Conservation (phyloP, 53 echinoderm and acorn worm genomes). For the Crossaster papposus region DNA sequence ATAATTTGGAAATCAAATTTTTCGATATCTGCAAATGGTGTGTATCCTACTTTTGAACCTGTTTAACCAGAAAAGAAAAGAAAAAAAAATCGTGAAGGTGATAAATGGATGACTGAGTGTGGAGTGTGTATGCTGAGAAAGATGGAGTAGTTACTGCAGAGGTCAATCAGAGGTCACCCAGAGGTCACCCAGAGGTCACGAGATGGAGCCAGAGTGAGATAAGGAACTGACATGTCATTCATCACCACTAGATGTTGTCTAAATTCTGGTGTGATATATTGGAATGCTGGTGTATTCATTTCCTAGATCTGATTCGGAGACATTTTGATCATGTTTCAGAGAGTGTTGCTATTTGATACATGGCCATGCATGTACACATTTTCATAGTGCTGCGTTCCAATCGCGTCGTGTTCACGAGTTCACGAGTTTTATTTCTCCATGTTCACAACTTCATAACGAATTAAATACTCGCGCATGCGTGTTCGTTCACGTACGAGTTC, state of each 20-base stretch:
- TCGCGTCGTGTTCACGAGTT: no score
- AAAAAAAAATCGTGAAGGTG: not conserved
- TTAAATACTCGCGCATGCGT: no score
- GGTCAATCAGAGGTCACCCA: constrained; percentile 42
- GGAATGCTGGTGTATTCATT: not conserved
- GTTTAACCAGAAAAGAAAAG: not conserved
- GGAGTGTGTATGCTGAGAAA: constrained; percentile 25
- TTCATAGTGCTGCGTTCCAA: no score
- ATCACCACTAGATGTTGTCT: constrained; percentile 16
- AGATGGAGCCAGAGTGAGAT: constrained; percentile 13
- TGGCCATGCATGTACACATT: no score
- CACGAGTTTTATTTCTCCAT: no score
- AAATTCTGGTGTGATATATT: not conserved
- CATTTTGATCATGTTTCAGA: not conserved
- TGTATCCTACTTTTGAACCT: no score
- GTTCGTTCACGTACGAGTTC: no score
- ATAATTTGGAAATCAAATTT: no score
- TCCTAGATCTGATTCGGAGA: not conserved
- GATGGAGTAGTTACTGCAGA: constrained; percentile 20
- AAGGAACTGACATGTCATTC: not conserved
- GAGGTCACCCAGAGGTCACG: constrained; percentile 31
- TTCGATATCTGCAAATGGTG: no score
- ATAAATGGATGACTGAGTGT: constrained; percentile 1
- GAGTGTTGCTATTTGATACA: no score
- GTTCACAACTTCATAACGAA: no score